phyloP scores from a whole-genome alignment of 2,888 invertebrate species.

The Caradrina kadenii region DNA sequence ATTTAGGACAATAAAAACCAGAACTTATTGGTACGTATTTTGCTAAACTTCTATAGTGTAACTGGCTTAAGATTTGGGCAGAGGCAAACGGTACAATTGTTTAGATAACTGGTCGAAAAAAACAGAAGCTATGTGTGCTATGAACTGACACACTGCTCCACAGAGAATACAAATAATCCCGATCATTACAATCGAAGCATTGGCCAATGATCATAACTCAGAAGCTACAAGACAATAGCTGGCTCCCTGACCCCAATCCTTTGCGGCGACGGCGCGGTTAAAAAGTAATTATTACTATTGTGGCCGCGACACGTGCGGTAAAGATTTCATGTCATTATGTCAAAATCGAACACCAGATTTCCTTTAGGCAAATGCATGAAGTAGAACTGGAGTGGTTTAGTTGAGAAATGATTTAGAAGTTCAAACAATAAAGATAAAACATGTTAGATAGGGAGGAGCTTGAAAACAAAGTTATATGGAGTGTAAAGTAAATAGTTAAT shows the following conservation, averaged over 20 bases:
- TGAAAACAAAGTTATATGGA: background rate
- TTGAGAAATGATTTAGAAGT: slow-evolving; percentile 21
- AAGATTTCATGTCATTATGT: slow-evolving; percentile 49
- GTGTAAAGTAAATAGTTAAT: no score
- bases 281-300: slow-evolving; percentile 65
- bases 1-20: slow-evolving; percentile 20
- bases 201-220: slow-evolving; percentile 63
- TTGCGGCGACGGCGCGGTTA: slow-evolving; percentile 63
- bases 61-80: background rate
- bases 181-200: slow-evolving; percentile 47
- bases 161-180: slow-evolving; percentile 38
- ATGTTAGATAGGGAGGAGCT: slow-evolving; percentile 2
- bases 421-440: background rate
- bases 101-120: slow-evolving; percentile 6
- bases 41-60: background rate
- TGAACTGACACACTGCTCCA: background rate
- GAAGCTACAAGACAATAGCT: slow-evolving; percentile 64
- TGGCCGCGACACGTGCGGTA: slow-evolving; percentile 51
- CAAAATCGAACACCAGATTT: slow-evolving; percentile 48
- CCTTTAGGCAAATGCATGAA: slow-evolving; percentile 17
- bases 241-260: slow-evolving; percentile 64
- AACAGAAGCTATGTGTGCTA: slow-evolving; percentile 10
- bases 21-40: background rate
- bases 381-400: slow-evolving; percentile 28
- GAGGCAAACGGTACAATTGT: background rate